Conservation (phyloP, 2,113 vertebrate species). For the Oreocharis arfaki region DNA sequence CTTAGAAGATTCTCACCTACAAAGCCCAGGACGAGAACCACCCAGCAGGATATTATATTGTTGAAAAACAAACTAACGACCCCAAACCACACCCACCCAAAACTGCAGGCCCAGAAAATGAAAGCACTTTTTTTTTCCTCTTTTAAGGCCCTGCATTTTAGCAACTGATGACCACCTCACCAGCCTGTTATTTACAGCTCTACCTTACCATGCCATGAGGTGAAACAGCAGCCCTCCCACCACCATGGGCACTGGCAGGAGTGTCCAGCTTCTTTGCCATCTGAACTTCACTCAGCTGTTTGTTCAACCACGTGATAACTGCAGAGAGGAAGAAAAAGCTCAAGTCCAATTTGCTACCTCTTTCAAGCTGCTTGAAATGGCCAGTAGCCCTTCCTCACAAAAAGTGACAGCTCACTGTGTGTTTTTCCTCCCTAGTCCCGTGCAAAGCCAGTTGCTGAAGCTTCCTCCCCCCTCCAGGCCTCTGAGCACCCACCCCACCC, state of each 20-base stretch:
- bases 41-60: neutral
- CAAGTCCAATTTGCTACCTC: neutral
- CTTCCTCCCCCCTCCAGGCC: neutral
- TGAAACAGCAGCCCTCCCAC: constrained; percentile 62
- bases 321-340: neutral
- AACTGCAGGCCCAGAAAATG: neutral
- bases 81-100: neutral
- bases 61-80: neutral
- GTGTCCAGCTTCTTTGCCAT: constrained; percentile 70
- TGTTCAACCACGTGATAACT: constrained; percentile 96
- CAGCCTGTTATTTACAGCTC: neutral
- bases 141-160: neutral
- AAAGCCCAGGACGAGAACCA: neutral
- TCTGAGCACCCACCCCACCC: neutral
- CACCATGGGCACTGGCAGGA: constrained; percentile 48
- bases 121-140: neutral
- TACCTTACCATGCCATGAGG: constrained; percentile 67
- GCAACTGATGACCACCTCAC: neutral
- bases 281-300: constrained; percentile 92
- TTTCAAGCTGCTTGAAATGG: neutral
- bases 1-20: neutral
- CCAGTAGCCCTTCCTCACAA: neutral
- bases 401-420: fast-evolving
- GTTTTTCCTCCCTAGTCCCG: neutral
- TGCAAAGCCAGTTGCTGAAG: neutral